Conservation (phyloP, 2,888 invertebrate species). For the Eupsilia transversa region DNA sequence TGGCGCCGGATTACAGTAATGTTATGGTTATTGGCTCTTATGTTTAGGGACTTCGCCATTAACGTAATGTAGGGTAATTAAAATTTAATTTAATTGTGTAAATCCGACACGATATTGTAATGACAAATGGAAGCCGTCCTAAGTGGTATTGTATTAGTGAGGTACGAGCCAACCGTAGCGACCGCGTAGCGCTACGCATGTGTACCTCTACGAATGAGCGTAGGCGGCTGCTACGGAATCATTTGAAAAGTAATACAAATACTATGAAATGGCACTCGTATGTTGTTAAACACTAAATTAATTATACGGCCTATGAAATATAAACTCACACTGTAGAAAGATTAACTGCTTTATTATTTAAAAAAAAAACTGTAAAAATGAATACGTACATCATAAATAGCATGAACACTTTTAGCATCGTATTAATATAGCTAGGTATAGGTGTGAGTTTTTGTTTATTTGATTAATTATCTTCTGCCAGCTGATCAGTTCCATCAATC, state of each 20-base stretch:
- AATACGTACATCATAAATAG: constrained; percentile 2
- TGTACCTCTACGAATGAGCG: constrained; percentile 22
- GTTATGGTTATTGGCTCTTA: constrained; percentile 45
- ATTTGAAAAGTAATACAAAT: not conserved
- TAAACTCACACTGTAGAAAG: not conserved
- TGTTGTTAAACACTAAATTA: not conserved
- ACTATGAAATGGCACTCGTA: not conserved
- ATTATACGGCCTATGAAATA: not conserved
- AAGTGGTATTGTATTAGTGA: constrained; percentile 5
- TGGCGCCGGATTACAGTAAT: constrained; percentile 38
- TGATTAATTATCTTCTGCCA: constrained; percentile 52
- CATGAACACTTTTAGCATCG: not conserved
- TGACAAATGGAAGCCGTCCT: constrained; percentile 26
- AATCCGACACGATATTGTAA: constrained; percentile 12
- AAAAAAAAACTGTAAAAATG: not conserved
- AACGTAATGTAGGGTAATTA: constrained; percentile 27
- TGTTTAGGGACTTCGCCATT: constrained; percentile 33
- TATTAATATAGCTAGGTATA: constrained; percentile 23
- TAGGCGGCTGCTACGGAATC: constrained; percentile 22
- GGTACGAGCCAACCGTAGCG: not conserved
- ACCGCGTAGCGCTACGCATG: constrained; percentile 39
- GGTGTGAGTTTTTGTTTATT: constrained; percentile 38
- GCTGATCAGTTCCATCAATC: constrained; percentile 44
- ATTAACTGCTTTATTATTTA: not conserved
- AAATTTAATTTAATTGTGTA: constrained; percentile 34